phyloP scores from a whole-genome alignment of 1,140 invertebrate genomes.

The Drosophila orosa region DNA sequence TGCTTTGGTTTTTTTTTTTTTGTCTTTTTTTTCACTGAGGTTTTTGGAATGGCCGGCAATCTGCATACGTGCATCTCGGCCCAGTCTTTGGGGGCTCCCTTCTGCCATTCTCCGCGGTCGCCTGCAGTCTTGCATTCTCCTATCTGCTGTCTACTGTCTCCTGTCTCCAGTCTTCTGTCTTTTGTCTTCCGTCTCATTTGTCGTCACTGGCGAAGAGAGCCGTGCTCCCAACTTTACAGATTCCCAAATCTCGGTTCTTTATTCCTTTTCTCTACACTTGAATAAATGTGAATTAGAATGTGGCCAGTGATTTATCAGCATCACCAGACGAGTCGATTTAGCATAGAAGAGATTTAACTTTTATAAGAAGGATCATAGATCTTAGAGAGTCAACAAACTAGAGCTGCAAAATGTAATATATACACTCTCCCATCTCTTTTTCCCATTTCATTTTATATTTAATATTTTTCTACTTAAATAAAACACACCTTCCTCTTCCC shows the following conservation, averaged over 20 bases:
- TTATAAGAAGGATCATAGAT: background rate
- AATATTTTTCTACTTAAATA: no score
- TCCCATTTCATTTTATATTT: no score
- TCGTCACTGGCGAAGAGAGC: constrained; percentile 40
- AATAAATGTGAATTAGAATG: background rate
- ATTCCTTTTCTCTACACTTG: constrained; percentile 15
- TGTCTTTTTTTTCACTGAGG: constrained; percentile 8
- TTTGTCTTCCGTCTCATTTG: constrained; percentile 43
- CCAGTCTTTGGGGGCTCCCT: constrained; percentile 56
- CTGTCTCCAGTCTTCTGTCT: constrained; percentile 31
- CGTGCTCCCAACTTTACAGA: constrained; percentile 35
- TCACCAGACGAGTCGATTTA: background rate
- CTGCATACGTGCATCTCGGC: constrained; percentile 81
- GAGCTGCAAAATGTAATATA: no score
- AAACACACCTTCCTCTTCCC: background rate
- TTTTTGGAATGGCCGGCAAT: constrained; percentile 69
- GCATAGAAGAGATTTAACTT: background rate
- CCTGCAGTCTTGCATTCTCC: constrained; percentile 36
- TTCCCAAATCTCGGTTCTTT: constrained; percentile 43
- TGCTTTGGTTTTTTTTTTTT: constrained; percentile 23
- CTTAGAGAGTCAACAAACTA: background rate
- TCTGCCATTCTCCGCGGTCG: constrained; percentile 43
- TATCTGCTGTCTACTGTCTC: constrained; percentile 47
- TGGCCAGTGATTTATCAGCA: background rate
- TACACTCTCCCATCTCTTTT: background rate